phyloP scores from a whole-genome alignment of 2,888 invertebrate species.

The Acronicta leporina region DNA sequence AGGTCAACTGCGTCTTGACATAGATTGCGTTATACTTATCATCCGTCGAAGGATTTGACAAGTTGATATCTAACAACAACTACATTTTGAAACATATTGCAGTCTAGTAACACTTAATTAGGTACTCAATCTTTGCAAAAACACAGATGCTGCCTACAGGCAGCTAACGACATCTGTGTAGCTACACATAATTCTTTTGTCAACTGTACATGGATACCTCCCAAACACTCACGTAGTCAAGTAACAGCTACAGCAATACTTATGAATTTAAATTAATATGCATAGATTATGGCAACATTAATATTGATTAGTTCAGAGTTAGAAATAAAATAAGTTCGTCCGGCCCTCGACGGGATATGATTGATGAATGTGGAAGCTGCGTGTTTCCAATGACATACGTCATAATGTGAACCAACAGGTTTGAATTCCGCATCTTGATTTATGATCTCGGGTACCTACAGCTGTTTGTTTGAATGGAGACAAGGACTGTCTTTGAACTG shows the following conservation, averaged over 20 bases:
- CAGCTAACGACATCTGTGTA: too few relatives aligned
- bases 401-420: background rate
- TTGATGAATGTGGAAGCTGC: constrained; percentile 42
- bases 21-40: too few relatives aligned
- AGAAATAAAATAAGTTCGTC: constrained; percentile 52
- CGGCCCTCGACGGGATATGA: constrained; percentile 34
- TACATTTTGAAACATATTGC: too few relatives aligned
- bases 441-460: background rate
- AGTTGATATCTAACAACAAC: too few relatives aligned
- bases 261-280: constrained; percentile 40
- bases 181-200: too few relatives aligned
- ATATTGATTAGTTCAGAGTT: constrained; percentile 55
- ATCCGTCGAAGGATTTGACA: too few relatives aligned
- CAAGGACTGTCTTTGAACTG: background rate
- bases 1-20: too few relatives aligned
- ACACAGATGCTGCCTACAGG: too few relatives aligned
- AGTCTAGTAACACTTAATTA: too few relatives aligned
- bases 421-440: background rate
- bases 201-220: background rate
- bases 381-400: constrained; percentile 28
- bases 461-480: background rate
- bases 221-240: background rate
- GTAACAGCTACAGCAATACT: constrained; percentile 1
- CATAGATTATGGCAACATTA: constrained; percentile 38
- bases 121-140: too few relatives aligned